These are phyloP conservation scores for Isichthys henryi DNA, from an alignment of 2,113 vertebrate genomes.

Conservation along the genomic window DNA sequence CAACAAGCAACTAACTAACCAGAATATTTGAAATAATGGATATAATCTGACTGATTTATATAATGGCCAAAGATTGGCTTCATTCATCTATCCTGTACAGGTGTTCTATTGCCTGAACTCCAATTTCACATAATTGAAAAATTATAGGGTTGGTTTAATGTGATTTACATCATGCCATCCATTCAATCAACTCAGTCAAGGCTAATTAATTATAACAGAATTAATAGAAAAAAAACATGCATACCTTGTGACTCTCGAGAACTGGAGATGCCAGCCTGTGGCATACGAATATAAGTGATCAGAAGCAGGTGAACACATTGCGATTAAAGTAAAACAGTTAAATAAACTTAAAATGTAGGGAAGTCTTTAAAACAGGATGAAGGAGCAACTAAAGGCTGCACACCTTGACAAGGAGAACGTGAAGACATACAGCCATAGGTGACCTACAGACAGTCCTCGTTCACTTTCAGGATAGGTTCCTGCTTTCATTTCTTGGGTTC, in stretches of 20 bases:
- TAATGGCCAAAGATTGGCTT: background rate
- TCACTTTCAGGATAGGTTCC: slow-evolving; percentile 1
- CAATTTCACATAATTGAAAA: slow-evolving; percentile 3
- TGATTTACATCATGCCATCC: slow-evolving; percentile 5
- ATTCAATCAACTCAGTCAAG: slow-evolving; percentile 3
- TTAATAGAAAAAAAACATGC: background rate
- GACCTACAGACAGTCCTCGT: slow-evolving; percentile 18
- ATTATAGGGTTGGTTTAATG: slow-evolving; percentile 1
- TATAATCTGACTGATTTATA: background rate
- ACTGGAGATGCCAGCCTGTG: background rate
- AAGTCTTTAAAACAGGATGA: background rate
- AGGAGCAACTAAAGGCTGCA: background rate
- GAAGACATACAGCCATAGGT: slow-evolving; percentile 13
- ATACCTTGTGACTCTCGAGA: background rate
- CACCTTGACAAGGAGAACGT: background rate
- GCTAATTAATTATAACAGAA: background rate
- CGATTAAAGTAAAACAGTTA: background rate
- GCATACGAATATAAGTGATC: background rate
- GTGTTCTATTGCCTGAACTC: background rate
- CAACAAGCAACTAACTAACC: background rate
- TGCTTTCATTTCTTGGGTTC: background rate
- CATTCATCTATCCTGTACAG: background rate
- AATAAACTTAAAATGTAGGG: background rate
- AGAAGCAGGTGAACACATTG: background rate
- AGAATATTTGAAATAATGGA: background rate